Conservation (phyloP, 2,888 invertebrate species). For the Campaea margaritaria region DNA sequence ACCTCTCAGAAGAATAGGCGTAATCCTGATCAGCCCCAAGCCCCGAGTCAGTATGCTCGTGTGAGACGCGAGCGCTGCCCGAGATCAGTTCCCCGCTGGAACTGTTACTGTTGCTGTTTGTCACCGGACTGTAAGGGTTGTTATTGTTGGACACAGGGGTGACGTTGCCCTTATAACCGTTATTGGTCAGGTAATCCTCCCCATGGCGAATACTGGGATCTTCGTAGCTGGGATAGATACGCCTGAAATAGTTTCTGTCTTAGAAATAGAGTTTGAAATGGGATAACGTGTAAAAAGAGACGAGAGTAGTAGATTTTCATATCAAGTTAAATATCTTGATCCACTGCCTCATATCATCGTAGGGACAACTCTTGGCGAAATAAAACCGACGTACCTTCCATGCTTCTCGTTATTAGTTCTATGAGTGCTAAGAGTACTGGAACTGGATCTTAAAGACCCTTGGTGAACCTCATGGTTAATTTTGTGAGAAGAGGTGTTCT, state of each 20-base stretch:
- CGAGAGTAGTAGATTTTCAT: not conserved
- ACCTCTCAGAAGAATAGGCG: conserved; percentile 89
- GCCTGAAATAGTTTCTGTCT: conserved; percentile 61
- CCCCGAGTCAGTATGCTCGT: conserved; percentile 92
- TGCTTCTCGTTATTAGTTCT: conserved; percentile 82
- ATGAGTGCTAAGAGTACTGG: conserved; percentile 85
- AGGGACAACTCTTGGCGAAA: not conserved
- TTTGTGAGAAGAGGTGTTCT: conserved; percentile 71
- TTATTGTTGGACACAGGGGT: conserved; percentile 76
- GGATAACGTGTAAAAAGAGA: not conserved
- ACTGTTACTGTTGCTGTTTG: conserved; percentile 82
- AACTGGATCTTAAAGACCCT: conserved; percentile 86
- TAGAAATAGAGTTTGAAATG: conserved; percentile 6
- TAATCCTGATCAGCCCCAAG: conserved; percentile 91
- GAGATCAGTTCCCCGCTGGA: conserved; percentile 82
- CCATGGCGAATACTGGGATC: conserved; percentile 65
- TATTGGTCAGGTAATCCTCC: conserved; percentile 77
- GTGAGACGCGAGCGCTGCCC: conserved; percentile 86
- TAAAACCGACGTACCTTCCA: conserved; percentile 60
- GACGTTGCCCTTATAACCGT: conserved; percentile 74
- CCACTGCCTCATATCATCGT: no score
- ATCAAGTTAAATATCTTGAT: conserved; percentile 16
- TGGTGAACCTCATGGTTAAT: conserved; percentile 70
- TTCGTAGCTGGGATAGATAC: conserved; percentile 76
- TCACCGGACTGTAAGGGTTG: conserved; percentile 81